These are phyloP conservation scores for Petrocephalus zakoni DNA, from an alignment of 2,113 vertebrate genomes.

Conservation along the genomic window DNA sequence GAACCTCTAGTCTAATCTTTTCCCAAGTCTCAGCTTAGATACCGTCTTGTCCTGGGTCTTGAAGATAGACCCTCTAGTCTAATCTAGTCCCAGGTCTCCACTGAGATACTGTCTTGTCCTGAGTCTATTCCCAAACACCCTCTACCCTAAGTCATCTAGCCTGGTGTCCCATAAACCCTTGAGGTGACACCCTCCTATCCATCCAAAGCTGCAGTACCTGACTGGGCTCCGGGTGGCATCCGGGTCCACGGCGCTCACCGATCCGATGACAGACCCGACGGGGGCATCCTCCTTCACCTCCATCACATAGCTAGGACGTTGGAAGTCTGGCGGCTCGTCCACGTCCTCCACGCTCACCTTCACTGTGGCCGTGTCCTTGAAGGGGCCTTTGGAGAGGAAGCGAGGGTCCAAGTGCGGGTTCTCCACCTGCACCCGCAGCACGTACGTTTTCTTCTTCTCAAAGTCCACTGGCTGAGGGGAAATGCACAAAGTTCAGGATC, in stretches of 20 bases:
- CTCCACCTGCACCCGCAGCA: conserved; percentile 80
- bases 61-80: neutral
- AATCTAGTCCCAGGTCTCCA: neutral
- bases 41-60: neutral
- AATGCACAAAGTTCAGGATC: neutral
- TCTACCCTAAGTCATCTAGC: neutral
- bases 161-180: neutral
- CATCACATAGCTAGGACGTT: conserved; percentile 72
- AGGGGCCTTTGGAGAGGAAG: conserved; percentile 78
- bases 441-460: conserved; percentile 79
- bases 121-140: neutral
- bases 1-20: neutral
- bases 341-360: conserved; percentile 84
- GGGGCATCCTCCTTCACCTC: conserved; percentile 82
- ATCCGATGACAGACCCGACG: conserved; percentile 68
- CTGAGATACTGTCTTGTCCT: neutral
- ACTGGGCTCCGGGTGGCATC: conserved; percentile 75
- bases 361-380: conserved; percentile 77
- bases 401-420: conserved; percentile 75
- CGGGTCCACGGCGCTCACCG: conserved; percentile 79
- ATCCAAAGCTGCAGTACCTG: conserved; percentile 66
- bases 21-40: neutral
- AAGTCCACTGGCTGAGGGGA: conserved; percentile 75
- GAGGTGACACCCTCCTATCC: neutral
- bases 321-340: conserved; percentile 86